These are phyloP conservation scores for Muscicapa comitata DNA, from an alignment of 2,797 vertebrate species.

Conservation along the genomic window DNA sequence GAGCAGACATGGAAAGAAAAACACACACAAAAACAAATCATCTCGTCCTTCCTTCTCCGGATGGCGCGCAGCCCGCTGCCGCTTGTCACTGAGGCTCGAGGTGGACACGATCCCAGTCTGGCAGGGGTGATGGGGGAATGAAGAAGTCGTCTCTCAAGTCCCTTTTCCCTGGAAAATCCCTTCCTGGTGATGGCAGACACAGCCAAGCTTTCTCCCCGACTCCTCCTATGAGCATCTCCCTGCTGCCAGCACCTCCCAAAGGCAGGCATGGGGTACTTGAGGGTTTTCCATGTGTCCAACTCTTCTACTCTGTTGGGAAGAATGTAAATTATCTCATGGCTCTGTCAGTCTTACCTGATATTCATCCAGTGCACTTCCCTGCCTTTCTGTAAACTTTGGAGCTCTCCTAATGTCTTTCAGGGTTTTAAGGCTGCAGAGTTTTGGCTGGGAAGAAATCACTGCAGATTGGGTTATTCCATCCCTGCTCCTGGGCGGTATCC, in stretches of 20 bases:
- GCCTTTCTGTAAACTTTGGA: too few species aligned
- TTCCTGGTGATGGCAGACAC: not conserved
- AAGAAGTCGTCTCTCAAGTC: not conserved
- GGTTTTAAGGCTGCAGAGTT: not conserved
- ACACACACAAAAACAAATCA: conserved; percentile 57
- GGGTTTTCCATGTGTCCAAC: fast-evolving
- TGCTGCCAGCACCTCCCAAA: not conserved
- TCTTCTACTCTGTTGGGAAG: not conserved
- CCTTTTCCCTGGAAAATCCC: not conserved
- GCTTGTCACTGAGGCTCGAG: not conserved
- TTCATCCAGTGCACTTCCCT: not conserved
- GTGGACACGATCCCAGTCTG: conserved; percentile 2
- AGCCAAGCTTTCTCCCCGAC: not conserved
- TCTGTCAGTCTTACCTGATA: not conserved
- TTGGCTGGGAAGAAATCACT: not conserved
- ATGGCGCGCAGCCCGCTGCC: not conserved
- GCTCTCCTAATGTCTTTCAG: not conserved
- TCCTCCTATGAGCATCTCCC: not conserved
- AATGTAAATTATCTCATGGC: not conserved
- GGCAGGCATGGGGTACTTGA: not conserved
- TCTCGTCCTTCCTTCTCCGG: conserved; percentile 52
- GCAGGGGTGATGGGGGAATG: not conserved
- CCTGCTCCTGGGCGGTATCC: not conserved
- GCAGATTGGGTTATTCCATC: not conserved
- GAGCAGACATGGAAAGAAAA: conserved; percentile 64